Percentiles rank a stretch among this genome's conserved stretches.
Evolutionary conservation across 2,888 invertebrate genomes (phyloP).

Genomic region (Xanthorhoe designata): DNA sequence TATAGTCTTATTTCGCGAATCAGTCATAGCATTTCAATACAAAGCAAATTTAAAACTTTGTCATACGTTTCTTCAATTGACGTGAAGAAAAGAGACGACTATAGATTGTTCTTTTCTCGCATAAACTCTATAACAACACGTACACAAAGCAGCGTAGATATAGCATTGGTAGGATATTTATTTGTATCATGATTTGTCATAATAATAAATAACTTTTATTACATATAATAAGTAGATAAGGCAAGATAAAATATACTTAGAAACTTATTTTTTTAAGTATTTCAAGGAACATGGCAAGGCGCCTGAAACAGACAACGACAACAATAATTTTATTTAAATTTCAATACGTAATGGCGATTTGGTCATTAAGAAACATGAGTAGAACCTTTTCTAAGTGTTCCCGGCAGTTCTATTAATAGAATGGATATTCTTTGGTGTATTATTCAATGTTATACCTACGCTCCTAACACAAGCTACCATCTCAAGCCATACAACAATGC

Average conservation of each 20-base stretch:
- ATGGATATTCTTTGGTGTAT: too few relatives aligned
- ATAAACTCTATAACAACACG: conserved; percentile 20
- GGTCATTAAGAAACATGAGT: too few relatives aligned
- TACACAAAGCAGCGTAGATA: conserved; percentile 16
- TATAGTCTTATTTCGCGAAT: conserved; percentile 30
- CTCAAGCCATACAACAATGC: conserved; percentile 24
- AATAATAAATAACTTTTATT: neutral
- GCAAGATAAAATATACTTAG: neutral
- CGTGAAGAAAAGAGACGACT: conserved; percentile 24
- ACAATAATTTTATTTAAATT: too few relatives aligned
- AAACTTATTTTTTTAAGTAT: too few relatives aligned
- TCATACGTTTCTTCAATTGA: conserved; percentile 9
- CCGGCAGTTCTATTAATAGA: too few relatives aligned
- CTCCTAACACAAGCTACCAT: conserved; percentile 20
- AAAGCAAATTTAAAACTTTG: conserved; percentile 12
- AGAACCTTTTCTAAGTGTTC: too few relatives aligned
- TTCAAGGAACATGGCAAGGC: too few relatives aligned
- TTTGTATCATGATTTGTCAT: neutral
- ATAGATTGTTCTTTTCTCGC: conserved; percentile 11
- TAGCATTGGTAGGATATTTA: conserved; percentile 11
- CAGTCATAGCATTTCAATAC: conserved; percentile 28
- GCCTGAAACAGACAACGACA: too few relatives aligned
- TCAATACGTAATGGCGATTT: too few relatives aligned
- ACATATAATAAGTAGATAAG: neutral
- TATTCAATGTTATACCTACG: conserved; percentile 25